Evolutionary conservation across 2,888 invertebrate species (phyloP).

Genomic region (Anoncus sp.): DNA sequence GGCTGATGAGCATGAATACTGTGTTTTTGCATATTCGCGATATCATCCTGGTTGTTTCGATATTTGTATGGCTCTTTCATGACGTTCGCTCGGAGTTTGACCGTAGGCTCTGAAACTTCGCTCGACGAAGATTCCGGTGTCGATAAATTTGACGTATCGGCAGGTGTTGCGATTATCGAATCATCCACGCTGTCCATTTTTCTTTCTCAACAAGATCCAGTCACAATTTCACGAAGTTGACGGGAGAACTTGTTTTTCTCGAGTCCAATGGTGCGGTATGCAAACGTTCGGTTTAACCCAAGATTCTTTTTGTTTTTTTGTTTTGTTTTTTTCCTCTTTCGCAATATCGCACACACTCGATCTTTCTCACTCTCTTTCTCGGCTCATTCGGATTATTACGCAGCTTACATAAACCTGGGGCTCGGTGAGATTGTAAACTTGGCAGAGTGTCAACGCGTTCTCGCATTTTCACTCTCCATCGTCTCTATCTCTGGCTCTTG

Average conservation of each 20-base stretch:
- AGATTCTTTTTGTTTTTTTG: conserved; percentile 17
- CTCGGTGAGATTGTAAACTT: conserved; percentile 59
- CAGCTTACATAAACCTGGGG: conserved; percentile 67
- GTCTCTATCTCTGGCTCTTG: neutral
- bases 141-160: conserved; percentile 65
- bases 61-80: conserved; percentile 44
- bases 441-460: conserved; percentile 59
- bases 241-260: conserved; percentile 46
- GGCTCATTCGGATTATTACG: conserved; percentile 58
- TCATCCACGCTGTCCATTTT: conserved; percentile 74
- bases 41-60: conserved; percentile 2
- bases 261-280: conserved; percentile 29
- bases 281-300: conserved; percentile 29
- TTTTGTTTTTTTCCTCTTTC: conserved; percentile 13
- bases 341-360: conserved; percentile 4
- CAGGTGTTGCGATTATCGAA: conserved; percentile 65
- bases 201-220: conserved; percentile 18
- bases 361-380: conserved; percentile 30
- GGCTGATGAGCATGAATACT: conserved; percentile 73
- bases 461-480: conserved; percentile 49
- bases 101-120: conserved; percentile 64
- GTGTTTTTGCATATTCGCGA: neutral
- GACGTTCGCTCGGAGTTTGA: conserved; percentile 63
- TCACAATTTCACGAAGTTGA: neutral
- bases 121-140: conserved; percentile 69